Evolutionary conservation across 2,113 vertebrate species (phyloP), one percentile per base, ranked within the genome.

Genomic region (Pterocles burchelli): DNA sequence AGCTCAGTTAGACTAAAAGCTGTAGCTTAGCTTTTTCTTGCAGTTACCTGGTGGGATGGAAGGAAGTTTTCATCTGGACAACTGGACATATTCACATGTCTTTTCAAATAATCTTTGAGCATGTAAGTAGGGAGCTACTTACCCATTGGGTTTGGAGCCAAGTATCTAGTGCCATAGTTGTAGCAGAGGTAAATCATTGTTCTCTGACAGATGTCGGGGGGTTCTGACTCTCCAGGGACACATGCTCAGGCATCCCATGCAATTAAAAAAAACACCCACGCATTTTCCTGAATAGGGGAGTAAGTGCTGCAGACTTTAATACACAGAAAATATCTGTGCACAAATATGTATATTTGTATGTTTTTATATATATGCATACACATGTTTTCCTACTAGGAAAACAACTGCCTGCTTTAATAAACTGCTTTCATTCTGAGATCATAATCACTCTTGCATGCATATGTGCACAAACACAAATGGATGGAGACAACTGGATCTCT

Each of bases 401-500:
- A 76, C 54, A 94, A 72, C 17, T 4, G 19, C 87, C 65, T 75
- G 43, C 52, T 90, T 84, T 78, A 89, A 88, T 89, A 92, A 95
- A 97, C 65, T 85, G 71, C 55, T 93, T 96, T 90, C 75, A 62
- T 74, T 91, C 63, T 91, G 80, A 96, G 88, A 94, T 93, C 62
- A 87, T 92, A 93, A 94, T 93, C 83, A 92, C 25, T 94, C 85
- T 93, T 91, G 80, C 94, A 90, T 72, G 81, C 93, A 61, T 84
- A 86, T 72, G 41, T 66, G 79, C 84, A 90, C 89, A 94, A 31
- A 63, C 89, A 96, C 87, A 95, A 95, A 95, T 62, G 46, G 46
- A 79, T 65, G 51, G 73, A 88, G 92, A 82, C 57, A 71, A 84
- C 63, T 29, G 43, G 41, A 76, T 93, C 66, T 72, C 83, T 88